Evolutionary conservation across 92 coral and sea anemone species (phyloP).

Genomic region (Desmophyllum pertusum): DNA sequence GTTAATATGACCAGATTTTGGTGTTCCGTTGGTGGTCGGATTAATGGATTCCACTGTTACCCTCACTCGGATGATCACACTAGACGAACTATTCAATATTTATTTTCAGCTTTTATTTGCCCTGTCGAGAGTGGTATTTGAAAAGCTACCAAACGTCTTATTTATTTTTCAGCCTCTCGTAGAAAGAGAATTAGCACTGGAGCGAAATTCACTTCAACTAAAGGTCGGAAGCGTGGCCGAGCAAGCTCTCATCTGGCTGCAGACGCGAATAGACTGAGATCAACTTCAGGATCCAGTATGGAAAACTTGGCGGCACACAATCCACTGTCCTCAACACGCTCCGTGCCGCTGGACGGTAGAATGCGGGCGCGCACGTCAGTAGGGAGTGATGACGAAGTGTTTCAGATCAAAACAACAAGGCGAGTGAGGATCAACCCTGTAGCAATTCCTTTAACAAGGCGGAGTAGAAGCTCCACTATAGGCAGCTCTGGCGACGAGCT

Average conservation of each 20-base stretch:
- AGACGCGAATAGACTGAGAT: conserved; percentile 31
- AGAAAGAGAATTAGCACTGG: conserved; percentile 62
- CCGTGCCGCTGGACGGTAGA: conserved; percentile 18
- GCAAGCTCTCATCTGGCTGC: conserved; percentile 22
- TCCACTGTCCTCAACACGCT: conserved; percentile 15
- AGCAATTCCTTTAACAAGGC: background rate
- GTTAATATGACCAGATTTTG: too few relatives aligned
- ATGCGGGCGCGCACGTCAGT: background rate
- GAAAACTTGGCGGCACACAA: conserved; percentile 36
- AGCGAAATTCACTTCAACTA: conserved; percentile 39
- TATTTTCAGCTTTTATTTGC: background rate
- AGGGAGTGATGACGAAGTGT: conserved; percentile 38
- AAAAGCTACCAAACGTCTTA: background rate
- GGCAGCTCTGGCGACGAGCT: conserved; percentile 29
- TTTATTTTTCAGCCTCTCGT: conserved; percentile 23
- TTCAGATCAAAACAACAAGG: conserved; percentile 8
- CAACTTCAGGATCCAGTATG: conserved; percentile 36
- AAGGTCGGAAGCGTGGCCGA: conserved; percentile 35
- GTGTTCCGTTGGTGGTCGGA: too few relatives aligned
- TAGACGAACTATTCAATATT: too few relatives aligned
- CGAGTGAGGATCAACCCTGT: background rate
- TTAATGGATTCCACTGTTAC: too few relatives aligned
- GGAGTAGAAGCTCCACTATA: conserved; percentile 16
- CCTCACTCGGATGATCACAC: too few relatives aligned
- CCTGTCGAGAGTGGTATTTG: background rate